Evolutionary conservation across 92 coral and sea anemone genomes (phyloP).

Genomic region (Palythoa grandis): DNA sequence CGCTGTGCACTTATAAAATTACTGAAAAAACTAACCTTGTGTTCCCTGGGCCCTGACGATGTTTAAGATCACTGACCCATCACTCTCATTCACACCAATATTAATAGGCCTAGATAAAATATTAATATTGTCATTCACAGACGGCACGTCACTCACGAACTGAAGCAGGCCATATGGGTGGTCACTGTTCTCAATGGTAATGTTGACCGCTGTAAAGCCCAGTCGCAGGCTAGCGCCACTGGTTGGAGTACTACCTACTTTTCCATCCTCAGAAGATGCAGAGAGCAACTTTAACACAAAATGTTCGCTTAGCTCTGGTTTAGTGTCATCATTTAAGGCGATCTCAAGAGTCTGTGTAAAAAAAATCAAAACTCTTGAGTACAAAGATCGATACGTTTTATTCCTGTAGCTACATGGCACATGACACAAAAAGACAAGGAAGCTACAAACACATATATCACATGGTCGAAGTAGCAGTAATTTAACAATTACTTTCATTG

Average conservation of each 20-base stretch:
- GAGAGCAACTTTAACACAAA: conserved; percentile 76
- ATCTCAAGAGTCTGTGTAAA: conserved; percentile 59
- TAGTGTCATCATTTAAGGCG: conserved; percentile 66
- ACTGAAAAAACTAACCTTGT: conserved; percentile 55
- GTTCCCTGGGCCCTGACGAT: conserved; percentile 89
- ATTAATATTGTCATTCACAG: conserved; percentile 61
- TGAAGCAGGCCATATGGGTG: conserved; percentile 89
- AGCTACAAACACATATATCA: too few relatives aligned
- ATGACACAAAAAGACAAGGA: too few relatives aligned
- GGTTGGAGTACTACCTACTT: conserved; percentile 73
- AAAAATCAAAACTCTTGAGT: neutral
- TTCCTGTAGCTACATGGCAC: neutral
- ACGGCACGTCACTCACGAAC: conserved; percentile 75
- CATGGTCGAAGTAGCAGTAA: too few relatives aligned
- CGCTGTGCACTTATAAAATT: too few relatives aligned
- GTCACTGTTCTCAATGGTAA: conserved; percentile 83
- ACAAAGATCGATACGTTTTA: too few relatives aligned
- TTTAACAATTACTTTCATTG: too few relatives aligned
- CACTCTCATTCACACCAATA: conserved; percentile 78
- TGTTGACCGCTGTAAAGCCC: conserved; percentile 70
- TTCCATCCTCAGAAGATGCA: conserved; percentile 76
- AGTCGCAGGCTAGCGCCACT: conserved; percentile 92
- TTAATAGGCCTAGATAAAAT: conserved; percentile 61
- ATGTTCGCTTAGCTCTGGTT: conserved; percentile 80
- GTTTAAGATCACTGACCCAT: conserved; percentile 61